phyloP scores from a whole-genome alignment of 1,140 invertebrate genomes.

The Drosophila trapezifrons region DNA sequence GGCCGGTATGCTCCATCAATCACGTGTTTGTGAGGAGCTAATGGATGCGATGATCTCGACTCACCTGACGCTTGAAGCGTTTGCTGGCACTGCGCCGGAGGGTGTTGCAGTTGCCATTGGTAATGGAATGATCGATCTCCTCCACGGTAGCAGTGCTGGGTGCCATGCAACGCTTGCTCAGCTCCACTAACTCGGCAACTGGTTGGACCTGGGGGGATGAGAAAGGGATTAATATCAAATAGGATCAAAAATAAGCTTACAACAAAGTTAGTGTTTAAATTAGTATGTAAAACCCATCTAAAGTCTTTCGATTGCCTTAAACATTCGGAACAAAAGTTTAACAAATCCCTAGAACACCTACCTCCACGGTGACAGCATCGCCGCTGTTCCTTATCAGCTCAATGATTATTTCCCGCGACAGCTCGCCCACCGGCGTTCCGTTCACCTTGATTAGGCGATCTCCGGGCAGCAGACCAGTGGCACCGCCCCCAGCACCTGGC shows the following conservation, averaged over 20 bases:
- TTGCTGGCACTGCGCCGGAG: slow-evolving; percentile 91
- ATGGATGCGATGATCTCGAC: slow-evolving; percentile 51
- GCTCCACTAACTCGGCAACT: slow-evolving; percentile 93
- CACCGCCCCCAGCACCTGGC: slow-evolving; percentile 91
- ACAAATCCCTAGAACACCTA: slow-evolving; percentile 73
- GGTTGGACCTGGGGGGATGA: slow-evolving; percentile 88
- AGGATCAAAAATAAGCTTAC: not conserved
- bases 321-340: not conserved
- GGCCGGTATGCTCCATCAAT: slow-evolving; percentile 51
- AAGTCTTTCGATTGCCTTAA: not conserved
- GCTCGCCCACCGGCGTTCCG: slow-evolving; percentile 92
- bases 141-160: slow-evolving; percentile 64
- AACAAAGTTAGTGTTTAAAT: not conserved
- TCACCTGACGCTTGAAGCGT: slow-evolving; percentile 88
- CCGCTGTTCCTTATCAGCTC: slow-evolving; percentile 95
- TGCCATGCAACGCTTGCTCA: slow-evolving; percentile 89
- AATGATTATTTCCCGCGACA: slow-evolving; percentile 95
- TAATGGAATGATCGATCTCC: slow-evolving; percentile 77
- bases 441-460: slow-evolving; percentile 97
- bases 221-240: not conserved
- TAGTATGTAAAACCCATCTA: not conserved
- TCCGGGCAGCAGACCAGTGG: slow-evolving; percentile 94
- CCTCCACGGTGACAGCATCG: slow-evolving; percentile 93
- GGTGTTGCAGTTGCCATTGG: slow-evolving; percentile 87
- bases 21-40: slow-evolving; percentile 17